Evolutionary conservation across 2,113 vertebrate species (phyloP).

Genomic region (Poecile atricapillus): DNA sequence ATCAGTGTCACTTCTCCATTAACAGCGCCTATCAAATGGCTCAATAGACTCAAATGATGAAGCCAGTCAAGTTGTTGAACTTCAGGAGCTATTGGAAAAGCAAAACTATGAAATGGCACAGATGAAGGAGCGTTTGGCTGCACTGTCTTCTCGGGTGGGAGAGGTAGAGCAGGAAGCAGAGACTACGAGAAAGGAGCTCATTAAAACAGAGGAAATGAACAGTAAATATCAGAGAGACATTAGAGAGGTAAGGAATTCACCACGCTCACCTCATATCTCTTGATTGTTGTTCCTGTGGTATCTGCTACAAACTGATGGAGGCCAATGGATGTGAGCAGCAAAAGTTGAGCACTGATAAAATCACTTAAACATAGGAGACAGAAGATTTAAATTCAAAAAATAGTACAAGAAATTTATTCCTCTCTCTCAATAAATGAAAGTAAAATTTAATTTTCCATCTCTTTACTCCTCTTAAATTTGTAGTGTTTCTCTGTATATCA

Average conservation of each 20-base stretch:
- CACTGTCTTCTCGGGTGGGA: slow-evolving; percentile 90
- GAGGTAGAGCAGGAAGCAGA: slow-evolving; percentile 98
- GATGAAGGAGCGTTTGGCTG: slow-evolving; percentile 97
- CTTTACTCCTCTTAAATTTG: neutral
- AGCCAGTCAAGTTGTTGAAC: slow-evolving; percentile 91
- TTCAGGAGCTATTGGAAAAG: slow-evolving; percentile 96
- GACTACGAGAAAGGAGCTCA: slow-evolving; percentile 93
- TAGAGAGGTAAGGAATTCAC: slow-evolving; percentile 84
- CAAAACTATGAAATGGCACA: slow-evolving; percentile 98
- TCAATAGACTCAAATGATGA: slow-evolving; percentile 93
- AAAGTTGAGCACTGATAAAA: neutral
- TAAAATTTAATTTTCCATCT: neutral
- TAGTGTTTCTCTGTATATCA: neutral
- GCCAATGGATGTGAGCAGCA: neutral
- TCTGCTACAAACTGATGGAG: neutral
- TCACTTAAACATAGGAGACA: neutral
- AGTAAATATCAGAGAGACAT: slow-evolving; percentile 98
- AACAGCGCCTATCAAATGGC: slow-evolving; percentile 92
- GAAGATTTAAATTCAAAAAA: neutral
- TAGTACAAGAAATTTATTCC: neutral
- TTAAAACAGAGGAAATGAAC: slow-evolving; percentile 98
- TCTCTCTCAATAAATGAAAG: neutral
- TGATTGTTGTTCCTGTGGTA: neutral
- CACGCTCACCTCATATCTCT: neutral
- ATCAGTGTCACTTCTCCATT: neutral